Conservation (phyloP, 2,113 vertebrate species). For the Chauna torquata region DNA sequence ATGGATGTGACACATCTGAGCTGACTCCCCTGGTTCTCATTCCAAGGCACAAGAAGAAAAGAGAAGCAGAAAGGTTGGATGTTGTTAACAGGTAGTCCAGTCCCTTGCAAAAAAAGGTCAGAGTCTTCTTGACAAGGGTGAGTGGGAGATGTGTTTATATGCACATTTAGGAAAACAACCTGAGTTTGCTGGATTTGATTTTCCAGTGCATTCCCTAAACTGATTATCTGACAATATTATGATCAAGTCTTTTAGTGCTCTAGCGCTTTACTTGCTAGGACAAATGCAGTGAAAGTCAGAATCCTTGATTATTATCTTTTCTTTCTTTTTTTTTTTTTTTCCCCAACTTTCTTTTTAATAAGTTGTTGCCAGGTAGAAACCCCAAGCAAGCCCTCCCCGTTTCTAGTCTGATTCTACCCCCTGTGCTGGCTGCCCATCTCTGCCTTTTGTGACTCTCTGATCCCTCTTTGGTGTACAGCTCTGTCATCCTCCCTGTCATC, state of each 20-base stretch:
- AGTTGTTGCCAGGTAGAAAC: neutral
- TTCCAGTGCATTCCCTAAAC: neutral
- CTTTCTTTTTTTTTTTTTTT: no score
- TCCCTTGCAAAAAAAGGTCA: neutral
- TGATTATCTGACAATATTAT: neutral
- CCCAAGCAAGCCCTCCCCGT: neutral
- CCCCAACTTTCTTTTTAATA: neutral
- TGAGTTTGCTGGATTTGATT: neutral
- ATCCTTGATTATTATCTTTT: neutral
- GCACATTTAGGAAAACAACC: neutral
- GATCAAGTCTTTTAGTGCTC: neutral
- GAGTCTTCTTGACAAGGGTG: neutral
- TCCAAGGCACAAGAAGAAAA: neutral
- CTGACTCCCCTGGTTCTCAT: neutral
- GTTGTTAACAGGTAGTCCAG: neutral
- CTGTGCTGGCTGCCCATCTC: neutral
- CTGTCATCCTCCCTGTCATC: neutral
- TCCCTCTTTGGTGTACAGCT: neutral
- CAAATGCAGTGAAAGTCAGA: neutral
- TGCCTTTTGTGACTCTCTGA: neutral
- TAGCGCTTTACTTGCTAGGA: neutral
- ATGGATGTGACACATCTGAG: neutral
- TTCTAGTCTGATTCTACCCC: neutral
- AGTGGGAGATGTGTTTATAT: neutral
- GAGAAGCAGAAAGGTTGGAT: neutral